Conservation (phyloP, 2,888 invertebrate genomes). For the Hydropsyche betteni region DNA sequence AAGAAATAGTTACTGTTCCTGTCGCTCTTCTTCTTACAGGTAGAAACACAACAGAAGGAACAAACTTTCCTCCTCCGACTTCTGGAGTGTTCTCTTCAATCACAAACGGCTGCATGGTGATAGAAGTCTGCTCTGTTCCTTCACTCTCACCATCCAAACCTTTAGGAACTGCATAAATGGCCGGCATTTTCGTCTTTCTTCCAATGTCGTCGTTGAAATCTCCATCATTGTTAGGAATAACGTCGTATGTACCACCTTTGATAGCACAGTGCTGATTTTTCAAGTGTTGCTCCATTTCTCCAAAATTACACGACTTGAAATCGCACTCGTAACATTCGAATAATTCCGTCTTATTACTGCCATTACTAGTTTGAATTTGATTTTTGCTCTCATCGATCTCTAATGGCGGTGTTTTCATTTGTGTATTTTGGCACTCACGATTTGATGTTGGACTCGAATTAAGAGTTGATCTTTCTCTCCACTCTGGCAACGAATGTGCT, state of each 20-base stretch:
- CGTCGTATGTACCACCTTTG: constrained; percentile 62
- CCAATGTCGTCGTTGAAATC: constrained; percentile 47
- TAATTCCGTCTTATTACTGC: constrained; percentile 56
- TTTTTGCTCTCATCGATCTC: constrained; percentile 59
- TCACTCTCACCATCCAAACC: constrained; percentile 54
- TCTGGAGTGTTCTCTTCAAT: constrained; percentile 73
- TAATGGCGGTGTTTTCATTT: constrained; percentile 54
- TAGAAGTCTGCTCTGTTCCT: constrained; percentile 58
- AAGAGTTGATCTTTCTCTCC: constrained; percentile 48
- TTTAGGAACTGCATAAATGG: constrained; percentile 73
- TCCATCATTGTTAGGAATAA: constrained; percentile 38
- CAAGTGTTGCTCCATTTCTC: constrained; percentile 64
- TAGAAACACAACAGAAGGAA: constrained; percentile 92
- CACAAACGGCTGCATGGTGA: constrained; percentile 94
- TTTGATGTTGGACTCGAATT: constrained; percentile 48
- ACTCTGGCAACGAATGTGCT: constrained; percentile 63
- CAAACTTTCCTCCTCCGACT: constrained; percentile 71
- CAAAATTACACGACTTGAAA: constrained; percentile 64
- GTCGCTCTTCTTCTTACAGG: constrained; percentile 90
- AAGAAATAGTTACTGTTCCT: constrained; percentile 88
- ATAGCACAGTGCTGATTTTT: constrained; percentile 62
- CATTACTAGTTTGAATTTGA: constrained; percentile 54
- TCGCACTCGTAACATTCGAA: constrained; percentile 65
- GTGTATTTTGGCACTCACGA: constrained; percentile 51
- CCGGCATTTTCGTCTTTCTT: constrained; percentile 60